Evolutionary conservation across 2,797 vertebrate genomes (phyloP).

Genomic region (Pseudomugil gertrudae): DNA sequence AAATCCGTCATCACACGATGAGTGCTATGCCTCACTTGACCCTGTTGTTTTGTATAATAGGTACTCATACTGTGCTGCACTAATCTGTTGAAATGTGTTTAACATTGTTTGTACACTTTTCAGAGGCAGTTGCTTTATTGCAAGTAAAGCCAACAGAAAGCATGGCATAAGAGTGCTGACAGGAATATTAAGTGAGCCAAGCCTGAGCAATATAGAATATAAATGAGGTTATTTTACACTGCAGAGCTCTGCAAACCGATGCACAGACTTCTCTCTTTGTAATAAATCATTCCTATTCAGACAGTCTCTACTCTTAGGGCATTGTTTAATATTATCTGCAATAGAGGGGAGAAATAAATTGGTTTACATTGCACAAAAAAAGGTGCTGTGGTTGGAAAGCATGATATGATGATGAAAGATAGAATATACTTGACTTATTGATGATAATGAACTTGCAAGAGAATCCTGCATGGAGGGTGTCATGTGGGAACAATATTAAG

Average conservation of each 20-base stretch:
- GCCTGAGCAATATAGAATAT: slow-evolving; percentile 88
- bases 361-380: slow-evolving; percentile 84
- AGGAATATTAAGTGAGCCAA: slow-evolving; percentile 88
- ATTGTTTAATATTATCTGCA: slow-evolving; percentile 90
- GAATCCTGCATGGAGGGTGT: slow-evolving; percentile 68
- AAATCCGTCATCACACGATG: slow-evolving; percentile 48
- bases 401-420: slow-evolving; percentile 80
- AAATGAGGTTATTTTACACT: slow-evolving; percentile 90
- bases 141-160: slow-evolving; percentile 81
- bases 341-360: slow-evolving; percentile 82
- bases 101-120: slow-evolving; percentile 85
- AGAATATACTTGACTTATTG: slow-evolving; percentile 86
- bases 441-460: slow-evolving; percentile 84
- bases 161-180: slow-evolving; percentile 82
- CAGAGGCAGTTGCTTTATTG: slow-evolving; percentile 79
- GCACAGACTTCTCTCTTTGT: slow-evolving; percentile 85
- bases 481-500: slow-evolving; percentile 74
- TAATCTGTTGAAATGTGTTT: slow-evolving; percentile 83
- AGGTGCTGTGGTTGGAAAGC: slow-evolving; percentile 70
- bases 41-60: slow-evolving; percentile 62
- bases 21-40: slow-evolving; percentile 60
- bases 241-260: slow-evolving; percentile 85
- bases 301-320: slow-evolving; percentile 86
- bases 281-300: slow-evolving; percentile 90
- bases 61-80: slow-evolving; percentile 59